Base-by-base conservation (phyloP, 23 tunicate species). In the Botrylloides violaceus region DNA sequence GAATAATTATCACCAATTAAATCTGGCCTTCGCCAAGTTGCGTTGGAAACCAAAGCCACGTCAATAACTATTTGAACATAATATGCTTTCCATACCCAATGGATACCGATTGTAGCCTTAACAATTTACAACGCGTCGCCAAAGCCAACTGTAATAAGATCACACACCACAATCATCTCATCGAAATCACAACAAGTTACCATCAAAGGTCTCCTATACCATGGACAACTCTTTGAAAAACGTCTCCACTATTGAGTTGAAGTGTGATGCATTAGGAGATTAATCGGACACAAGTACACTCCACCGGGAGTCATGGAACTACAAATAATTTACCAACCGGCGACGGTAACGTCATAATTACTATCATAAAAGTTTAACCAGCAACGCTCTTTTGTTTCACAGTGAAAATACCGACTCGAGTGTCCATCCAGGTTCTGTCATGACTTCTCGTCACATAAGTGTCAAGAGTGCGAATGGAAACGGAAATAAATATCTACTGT, bases 401-500 rank as follows among this genome's bases (percentile, higher is more conserved):
- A 43, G 53, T 43, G 53, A 43, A 43, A 43, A 43, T 43, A 43
- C 53, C 53, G 53, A 43, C 53, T 43, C 53, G 53, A 43, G 53
- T 43, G 53, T 9, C 53, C 53, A 43, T 43, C 53, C 12, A 43
- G 53, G 53, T 43, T 43, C 53, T 43, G 53, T 43, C 53, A 43
- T 43, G 9, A 43, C 53, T 43, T 43, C 15, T 43, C 12, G 53
- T 7, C 53, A 9, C 12, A 43, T 43, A 43, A 43, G 53, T 43
- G 53, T 15, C 15, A 9, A 15, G 15, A 43, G 9, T 43, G 53
- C 53, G 53, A 43, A 7, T 43, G 53, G 53, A 7, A 43, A 43
- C 53, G 53, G 53, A 15, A 15, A 43, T 7, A 43, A 43, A 43
- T 43, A 43, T 15, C 15, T 7, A 43, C 53, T 43, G 53, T 43